Conservation (phyloP, 2,888 invertebrate species). For the Mayetiola destructor region DNA sequence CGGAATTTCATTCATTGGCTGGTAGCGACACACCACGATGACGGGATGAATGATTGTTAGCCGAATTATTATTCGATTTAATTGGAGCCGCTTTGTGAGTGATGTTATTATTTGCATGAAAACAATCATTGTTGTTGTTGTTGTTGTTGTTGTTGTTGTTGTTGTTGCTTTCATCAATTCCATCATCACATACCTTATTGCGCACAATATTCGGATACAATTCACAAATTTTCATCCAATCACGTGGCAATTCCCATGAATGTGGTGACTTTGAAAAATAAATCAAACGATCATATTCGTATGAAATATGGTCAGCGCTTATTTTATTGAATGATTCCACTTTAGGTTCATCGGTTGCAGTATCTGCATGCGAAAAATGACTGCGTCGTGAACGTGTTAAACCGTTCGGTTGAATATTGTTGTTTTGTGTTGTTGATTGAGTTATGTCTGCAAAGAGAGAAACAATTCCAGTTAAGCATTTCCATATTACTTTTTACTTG, state of each 20-base stretch:
- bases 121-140: constrained; percentile 5
- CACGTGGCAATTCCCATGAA: constrained; percentile 31
- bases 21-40: no score
- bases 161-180: constrained; percentile 17
- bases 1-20: no score
- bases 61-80: no score
- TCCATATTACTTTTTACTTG: background rate
- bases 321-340: constrained; percentile 22
- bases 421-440: background rate
- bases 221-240: constrained; percentile 32
- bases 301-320: constrained; percentile 29
- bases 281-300: constrained; percentile 32
- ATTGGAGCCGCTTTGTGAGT: constrained; percentile 3
- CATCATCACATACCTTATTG: constrained; percentile 32
- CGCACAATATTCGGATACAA: constrained; percentile 32
- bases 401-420: constrained; percentile 24
- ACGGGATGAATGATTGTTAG: no score
- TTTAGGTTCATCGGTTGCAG: constrained; percentile 28
- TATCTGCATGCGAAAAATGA: constrained; percentile 35
- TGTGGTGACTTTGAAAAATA: constrained; percentile 34
- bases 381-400: constrained; percentile 34
- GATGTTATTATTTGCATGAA: constrained; percentile 5
- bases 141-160: background rate
- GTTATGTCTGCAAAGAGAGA: background rate
- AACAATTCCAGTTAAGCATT: background rate